A percentile compares a stretch with the other conserved stretches of the same genome.
These are phyloP conservation scores for Hyphantria cunea DNA, from an alignment of 1,140 invertebrate species.

Conservation along the genomic window DNA sequence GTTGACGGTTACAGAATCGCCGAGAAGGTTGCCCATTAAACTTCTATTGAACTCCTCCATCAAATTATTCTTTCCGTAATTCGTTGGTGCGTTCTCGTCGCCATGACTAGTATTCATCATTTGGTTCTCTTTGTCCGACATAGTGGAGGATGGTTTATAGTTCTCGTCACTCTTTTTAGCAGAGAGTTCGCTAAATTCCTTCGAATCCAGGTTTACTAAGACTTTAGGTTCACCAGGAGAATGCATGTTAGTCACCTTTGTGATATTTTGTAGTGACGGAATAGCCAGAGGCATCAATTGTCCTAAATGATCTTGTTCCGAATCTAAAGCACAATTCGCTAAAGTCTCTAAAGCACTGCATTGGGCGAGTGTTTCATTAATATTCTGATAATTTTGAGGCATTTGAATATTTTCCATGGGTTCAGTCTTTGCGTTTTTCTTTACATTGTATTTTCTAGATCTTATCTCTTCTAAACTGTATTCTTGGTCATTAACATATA, in stretches of 20 bases:
- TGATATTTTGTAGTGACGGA: constrained; percentile 71
- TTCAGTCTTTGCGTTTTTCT: constrained; percentile 55
- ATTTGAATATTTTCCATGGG: constrained; percentile 42
- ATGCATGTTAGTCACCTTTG: constrained; percentile 74
- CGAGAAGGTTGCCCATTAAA: constrained; percentile 72
- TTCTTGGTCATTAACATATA: constrained; percentile 84
- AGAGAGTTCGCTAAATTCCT: constrained; percentile 70
- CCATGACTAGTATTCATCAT: constrained; percentile 41
- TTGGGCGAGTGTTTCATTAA: constrained; percentile 67
- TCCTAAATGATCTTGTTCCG: constrained; percentile 72
- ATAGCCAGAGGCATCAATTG: constrained; percentile 71
- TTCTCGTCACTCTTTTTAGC: constrained; percentile 63
- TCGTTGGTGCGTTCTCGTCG: constrained; percentile 49
- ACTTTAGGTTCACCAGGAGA: constrained; percentile 74
- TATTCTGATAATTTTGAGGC: constrained; percentile 54
- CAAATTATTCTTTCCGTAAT: constrained; percentile 70
- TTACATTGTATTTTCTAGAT: constrained; percentile 75
- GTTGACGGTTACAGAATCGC: constrained; percentile 83
- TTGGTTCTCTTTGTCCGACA: constrained; percentile 64
- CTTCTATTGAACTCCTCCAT: constrained; percentile 79
- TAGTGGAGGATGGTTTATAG: constrained; percentile 38
- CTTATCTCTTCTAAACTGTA: constrained; percentile 87
- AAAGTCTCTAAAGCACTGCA: constrained; percentile 75
- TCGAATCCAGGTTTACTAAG: constrained; percentile 72
- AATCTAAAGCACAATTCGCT: constrained; percentile 74